Base-by-base conservation (phyloP, 1,140 invertebrate species). In the Hycleus cichorii region DNA sequence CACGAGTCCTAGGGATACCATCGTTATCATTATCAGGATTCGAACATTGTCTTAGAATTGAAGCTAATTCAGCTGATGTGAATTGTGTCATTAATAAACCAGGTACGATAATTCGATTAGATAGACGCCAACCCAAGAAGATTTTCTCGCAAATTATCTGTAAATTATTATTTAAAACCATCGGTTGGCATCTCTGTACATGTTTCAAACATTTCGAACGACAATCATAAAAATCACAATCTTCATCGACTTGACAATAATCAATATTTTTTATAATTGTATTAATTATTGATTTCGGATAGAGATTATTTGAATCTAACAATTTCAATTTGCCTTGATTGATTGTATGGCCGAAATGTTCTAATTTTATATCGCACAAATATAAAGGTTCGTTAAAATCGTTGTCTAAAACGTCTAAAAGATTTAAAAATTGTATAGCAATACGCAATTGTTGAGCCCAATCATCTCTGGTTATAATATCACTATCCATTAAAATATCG, bases 151-250 rank as follows among this genome's bases (percentile, higher is more conserved):
- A 85, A 12, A 84, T 73, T 11, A 82, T 75, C 72, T 83, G 75
- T 59, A 86, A 66, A 71, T 87, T 88, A 64, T 85, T 82, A 65
- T 85, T 85, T 3, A 73, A 69, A 1, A 83, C 77, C 72, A 10
- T 67, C 68, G 26, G 76, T 69, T 18, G 18, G 69, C 85, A 87
- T 49, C 72, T 75, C 26, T 75, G 68, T 10, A 68, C 75, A 12
- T 69, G 59, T 3, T 70, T 64, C 63, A 79, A 70, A 62, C 85
- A 87, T 32, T 74, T 65, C 0, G 83, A 82, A 42, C 78, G 69
- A 64, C 85, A 87, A 63, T 86, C 83, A 63, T 83, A 81, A 64
- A 80, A 83, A 66, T 83, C 79, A 70, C 84, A 86, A 57, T 87
- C 84, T 47, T 78, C 70, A 64, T 85, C 75, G 8, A 64, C 73